phyloP scores from a whole-genome alignment of 2,113 vertebrate genomes.

The Peromyscus californicus region DNA sequence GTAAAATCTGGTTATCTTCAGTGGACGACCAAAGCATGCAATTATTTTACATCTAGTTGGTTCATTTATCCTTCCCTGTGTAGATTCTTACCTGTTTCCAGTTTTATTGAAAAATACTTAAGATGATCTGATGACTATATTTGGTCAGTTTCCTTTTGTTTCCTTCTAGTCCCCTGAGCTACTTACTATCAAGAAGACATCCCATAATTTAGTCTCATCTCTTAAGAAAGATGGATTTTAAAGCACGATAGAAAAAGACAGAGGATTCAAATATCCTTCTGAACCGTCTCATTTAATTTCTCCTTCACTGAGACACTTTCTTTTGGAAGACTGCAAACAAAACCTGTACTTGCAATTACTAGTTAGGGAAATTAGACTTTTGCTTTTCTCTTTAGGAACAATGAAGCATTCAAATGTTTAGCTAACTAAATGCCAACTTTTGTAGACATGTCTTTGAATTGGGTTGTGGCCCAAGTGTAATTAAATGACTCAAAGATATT shows the following conservation, averaged over 20 bases:
- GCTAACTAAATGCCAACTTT: slow-evolving; percentile 71
- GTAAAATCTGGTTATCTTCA: background rate
- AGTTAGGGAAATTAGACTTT: slow-evolving; percentile 73
- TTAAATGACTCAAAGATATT: slow-evolving; percentile 65
- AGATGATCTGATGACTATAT: slow-evolving; percentile 23
- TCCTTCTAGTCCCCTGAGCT: background rate
- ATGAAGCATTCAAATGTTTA: slow-evolving; percentile 70
- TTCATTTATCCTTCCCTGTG: slow-evolving; percentile 52
- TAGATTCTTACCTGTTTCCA: background rate
- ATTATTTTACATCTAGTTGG: slow-evolving; percentile 8
- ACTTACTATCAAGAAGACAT: slow-evolving; percentile 40
- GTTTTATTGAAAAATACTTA: slow-evolving; percentile 29
- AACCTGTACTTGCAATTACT: slow-evolving; percentile 75
- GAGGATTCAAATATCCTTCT: slow-evolving; percentile 66
- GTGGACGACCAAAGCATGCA: background rate
- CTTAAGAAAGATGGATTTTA: slow-evolving; percentile 64
- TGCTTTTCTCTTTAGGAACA: slow-evolving; percentile 63
- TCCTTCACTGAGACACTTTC: slow-evolving; percentile 65
- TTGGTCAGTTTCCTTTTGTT: slow-evolving; percentile 23
- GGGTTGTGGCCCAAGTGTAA: slow-evolving; percentile 67
- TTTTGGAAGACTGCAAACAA: slow-evolving; percentile 73
- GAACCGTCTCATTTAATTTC: slow-evolving; percentile 77
- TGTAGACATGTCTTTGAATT: slow-evolving; percentile 66
- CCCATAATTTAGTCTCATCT: slow-evolving; percentile 15
- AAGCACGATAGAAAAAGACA: slow-evolving; percentile 63